Conservation (phyloP, 2,113 vertebrate genomes). For the Serilophus lunatus region DNA sequence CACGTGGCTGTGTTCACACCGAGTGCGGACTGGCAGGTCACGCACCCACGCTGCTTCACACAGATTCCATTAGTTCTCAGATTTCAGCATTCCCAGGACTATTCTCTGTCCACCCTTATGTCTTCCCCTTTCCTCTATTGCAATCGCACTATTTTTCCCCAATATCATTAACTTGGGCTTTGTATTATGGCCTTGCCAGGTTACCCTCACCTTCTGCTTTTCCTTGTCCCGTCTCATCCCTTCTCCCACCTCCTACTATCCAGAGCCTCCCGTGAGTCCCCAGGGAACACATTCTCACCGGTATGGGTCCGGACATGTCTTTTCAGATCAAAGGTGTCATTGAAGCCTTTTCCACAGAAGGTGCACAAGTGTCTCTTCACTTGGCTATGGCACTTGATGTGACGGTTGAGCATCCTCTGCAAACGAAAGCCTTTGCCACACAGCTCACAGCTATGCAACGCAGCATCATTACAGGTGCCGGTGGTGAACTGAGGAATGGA, state of each 20-base stretch:
- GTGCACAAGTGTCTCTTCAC: conserved; percentile 82
- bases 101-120: fast-evolving
- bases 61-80: not conserved
- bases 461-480: conserved; percentile 61
- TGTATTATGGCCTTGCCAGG: no score
- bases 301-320: conserved; percentile 86
- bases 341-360: conserved; percentile 88
- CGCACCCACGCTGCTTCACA: not conserved
- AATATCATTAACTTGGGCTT: not conserved
- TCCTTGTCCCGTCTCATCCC: not conserved
- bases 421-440: conserved; percentile 82
- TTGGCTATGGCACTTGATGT: conserved; percentile 84
- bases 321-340: conserved; percentile 82
- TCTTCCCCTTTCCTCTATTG: not conserved
- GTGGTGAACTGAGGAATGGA: conserved; percentile 72
- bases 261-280: fast-evolving
- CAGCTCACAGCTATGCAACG: conserved; percentile 71
- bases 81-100: not conserved
- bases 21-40: not conserved
- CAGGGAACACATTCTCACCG: conserved; percentile 38
- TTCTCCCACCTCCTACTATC: not conserved
- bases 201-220: not conserved
- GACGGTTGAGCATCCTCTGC: conserved; percentile 84
- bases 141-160: not conserved
- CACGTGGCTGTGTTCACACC: fast-evolving